Evolutionary conservation across 2,113 vertebrate species (phyloP), one percentile per base, ranked within the genome.

Genomic region (Rhombomys opimus): DNA sequence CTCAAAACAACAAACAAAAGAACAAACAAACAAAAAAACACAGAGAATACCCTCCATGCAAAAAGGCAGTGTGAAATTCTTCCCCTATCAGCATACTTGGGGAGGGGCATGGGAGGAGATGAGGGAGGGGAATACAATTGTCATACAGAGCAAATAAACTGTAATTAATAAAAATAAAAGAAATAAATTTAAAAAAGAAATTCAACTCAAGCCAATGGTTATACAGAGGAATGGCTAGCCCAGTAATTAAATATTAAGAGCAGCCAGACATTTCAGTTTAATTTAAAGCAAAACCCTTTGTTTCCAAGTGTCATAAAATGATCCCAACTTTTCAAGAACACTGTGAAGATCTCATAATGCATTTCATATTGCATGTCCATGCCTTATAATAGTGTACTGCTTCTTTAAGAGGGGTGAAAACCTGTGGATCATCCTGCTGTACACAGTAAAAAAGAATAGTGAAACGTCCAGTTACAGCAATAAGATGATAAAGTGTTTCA

Each of bases 281-380:
- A 46, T 95, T 93, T 27, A 23, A 72, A 93, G 89, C 52, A 81
- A 76, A 87, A 68, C 14, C 23, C 13, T 25, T 81, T 70, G 27
- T 54, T 87, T 97, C 63, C 57, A 35, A 65, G 46, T 57, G 61
- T 17, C 76, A 30, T 76, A 87, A 86, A 32, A 17, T 4, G 61
- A 76, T 68, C 32, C 7, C 32, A 81, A 81, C 57, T 87, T 92
- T 80, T 90, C 17, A 90, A 93, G 94, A 82, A 23, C 20, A 86
- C 2, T 35, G 11, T 80, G 46, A 50, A 80, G 52, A 67, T 5
- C 65, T 59, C 35, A 70, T 17, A 61, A 73, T 41, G 5, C 38
- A 65, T 86, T 46, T 20, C 65, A 68, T 13, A 25, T 32, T 50
- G 11, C 11, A 35, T 25, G 22, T 10, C 7, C 14, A 12, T 2